Conservation (phyloP, 35 echinoderm and acorn worm genomes). For the Lytechinus variegatus region DNA sequence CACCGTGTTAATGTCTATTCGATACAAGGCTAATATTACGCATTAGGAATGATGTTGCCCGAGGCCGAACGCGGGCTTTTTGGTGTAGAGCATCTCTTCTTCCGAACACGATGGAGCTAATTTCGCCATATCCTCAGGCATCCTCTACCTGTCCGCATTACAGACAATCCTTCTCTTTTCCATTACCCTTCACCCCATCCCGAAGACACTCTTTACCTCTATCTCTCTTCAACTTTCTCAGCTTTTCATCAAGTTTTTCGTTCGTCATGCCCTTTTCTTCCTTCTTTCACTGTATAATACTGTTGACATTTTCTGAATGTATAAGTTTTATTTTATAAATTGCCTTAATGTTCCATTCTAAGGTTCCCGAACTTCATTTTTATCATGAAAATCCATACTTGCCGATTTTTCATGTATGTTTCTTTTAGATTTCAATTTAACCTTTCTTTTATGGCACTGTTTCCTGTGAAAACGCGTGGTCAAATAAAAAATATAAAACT, state of each 20-base stretch:
- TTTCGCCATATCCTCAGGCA: constrained; percentile 39
- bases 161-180: neutral
- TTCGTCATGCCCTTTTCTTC: neutral
- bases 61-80: constrained; percentile 2
- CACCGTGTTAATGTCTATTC: constrained; percentile 52
- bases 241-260: neutral
- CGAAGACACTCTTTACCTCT: neutral
- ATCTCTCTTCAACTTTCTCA: neutral
- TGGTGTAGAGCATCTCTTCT: neutral
- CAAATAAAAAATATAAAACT: too few species aligned
- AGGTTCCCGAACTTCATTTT: neutral
- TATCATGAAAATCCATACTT: too few species aligned
- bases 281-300: too few species aligned
- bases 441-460: too few species aligned
- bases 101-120: constrained; percentile 34
- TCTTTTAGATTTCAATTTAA: too few species aligned
- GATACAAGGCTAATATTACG: constrained; percentile 58
- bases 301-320: too few species aligned
- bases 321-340: too few species aligned
- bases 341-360: neutral
- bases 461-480: too few species aligned
- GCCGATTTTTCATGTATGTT: too few species aligned
- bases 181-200: neutral
- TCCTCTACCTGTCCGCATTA: constrained; percentile 45
- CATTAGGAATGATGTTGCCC: constrained; percentile 45